A percentile compares a stretch with the other conserved stretches of the same genome.
Conservation (phyloP, 2,113 vertebrate species). For the Bos javanicus region DNA sequence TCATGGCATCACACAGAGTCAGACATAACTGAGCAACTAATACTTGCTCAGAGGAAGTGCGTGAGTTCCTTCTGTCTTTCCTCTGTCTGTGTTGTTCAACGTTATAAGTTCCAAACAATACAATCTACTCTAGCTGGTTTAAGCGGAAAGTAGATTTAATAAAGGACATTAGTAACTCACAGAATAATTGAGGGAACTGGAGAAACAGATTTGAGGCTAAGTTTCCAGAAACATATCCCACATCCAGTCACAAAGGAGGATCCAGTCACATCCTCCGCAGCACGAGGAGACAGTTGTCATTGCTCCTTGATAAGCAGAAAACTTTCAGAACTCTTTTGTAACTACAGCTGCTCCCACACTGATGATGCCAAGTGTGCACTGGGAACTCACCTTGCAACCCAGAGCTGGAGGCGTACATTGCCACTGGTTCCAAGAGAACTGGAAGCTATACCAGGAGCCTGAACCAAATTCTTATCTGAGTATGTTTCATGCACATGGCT, state of each 20-base stretch:
- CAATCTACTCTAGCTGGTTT: background rate
- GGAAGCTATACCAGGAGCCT: background rate
- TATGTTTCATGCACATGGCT: background rate
- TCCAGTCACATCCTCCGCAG: background rate
- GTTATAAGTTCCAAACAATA: background rate
- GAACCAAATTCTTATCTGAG: fast-evolving
- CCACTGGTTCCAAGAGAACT: background rate
- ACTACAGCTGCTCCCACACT: fast-evolving
- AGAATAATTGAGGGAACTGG: background rate
- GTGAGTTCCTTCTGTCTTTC: background rate
- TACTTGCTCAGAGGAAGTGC: background rate
- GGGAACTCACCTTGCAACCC: background rate
- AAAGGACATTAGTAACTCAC: background rate
- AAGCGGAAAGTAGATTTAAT: background rate
- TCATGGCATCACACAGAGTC: background rate
- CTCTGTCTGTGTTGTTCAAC: background rate
- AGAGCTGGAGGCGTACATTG: background rate
- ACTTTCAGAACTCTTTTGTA: background rate
- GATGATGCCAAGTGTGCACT: background rate
- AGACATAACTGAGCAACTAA: background rate
- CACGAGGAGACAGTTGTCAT: fast-evolving
- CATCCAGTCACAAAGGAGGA: background rate
- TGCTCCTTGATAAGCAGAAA: background rate
- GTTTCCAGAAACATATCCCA: background rate
- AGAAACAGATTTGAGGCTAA: background rate